Conservation (phyloP, 2,888 invertebrate species). For the Hyppa rectilinea region DNA sequence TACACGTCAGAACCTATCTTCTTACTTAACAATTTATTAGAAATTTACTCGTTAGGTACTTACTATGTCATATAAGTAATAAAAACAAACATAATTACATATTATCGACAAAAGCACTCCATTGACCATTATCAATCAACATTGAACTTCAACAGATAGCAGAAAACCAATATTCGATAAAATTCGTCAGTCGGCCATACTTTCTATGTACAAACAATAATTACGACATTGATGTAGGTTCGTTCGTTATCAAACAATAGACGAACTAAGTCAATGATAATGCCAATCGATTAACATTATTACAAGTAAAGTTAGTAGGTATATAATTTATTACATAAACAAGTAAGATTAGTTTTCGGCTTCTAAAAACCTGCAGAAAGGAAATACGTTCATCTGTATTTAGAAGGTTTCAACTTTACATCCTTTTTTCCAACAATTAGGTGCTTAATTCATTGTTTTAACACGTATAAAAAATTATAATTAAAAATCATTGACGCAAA, state of each 20-base stretch:
- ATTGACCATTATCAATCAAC: slow-evolving; percentile 32
- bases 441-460: neutral
- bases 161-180: slow-evolving; percentile 39
- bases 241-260: slow-evolving; percentile 29
- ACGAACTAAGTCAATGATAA: slow-evolving; percentile 24
- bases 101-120: slow-evolving; percentile 22
- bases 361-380: neutral
- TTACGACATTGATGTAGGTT: slow-evolving; percentile 40
- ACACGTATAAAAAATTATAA: neutral
- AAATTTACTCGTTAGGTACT: neutral
- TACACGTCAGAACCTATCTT: too few species aligned
- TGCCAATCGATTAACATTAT: slow-evolving; percentile 5
- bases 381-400: neutral
- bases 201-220: slow-evolving; percentile 22
- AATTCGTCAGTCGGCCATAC: slow-evolving; percentile 25
- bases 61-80: neutral
- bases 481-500: neutral
- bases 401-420: neutral
- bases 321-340: neutral
- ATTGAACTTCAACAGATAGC: slow-evolving; percentile 41
- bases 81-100: slow-evolving; percentile 4
- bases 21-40: neutral
- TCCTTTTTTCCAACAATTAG: neutral
- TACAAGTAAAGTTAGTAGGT: neutral
- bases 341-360: too few species aligned